Evolutionary conservation across 2,888 invertebrate species (phyloP).

Genomic region (Quadroppia sp.): DNA sequence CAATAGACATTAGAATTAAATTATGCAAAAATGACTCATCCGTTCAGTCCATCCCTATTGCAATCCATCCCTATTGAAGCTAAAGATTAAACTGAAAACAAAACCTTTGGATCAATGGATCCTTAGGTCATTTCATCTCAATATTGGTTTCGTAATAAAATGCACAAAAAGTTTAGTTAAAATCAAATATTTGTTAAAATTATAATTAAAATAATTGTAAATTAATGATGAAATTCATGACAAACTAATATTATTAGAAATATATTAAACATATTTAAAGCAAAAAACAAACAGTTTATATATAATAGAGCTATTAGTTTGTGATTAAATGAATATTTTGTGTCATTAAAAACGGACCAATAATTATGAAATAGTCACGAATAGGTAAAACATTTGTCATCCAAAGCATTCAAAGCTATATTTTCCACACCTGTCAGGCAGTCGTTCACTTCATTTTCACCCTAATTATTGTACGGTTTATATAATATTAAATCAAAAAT

Average conservation of each 20-base stretch:
- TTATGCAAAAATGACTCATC: conserved; percentile 22
- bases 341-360: conserved; percentile 10
- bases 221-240: no score
- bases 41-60: no score
- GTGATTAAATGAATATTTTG: conserved; percentile 15
- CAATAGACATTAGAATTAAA: not conserved
- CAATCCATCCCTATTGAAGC: no score
- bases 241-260: not conserved
- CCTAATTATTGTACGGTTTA: conserved; percentile 4
- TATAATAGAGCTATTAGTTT: conserved; percentile 18
- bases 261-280: not conserved
- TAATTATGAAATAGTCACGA: conserved; percentile 5
- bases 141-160: no score
- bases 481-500: not conserved
- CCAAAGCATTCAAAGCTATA: not conserved
- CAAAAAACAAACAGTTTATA: not conserved
- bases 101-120: no score
- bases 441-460: not conserved
- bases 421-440: conserved; percentile 15
- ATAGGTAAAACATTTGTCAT: conserved; percentile 9
- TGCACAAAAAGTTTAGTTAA: no score
- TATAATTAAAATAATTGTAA: no score
- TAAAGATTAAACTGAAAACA: no score
- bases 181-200: no score
- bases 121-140: no score